phyloP scores from a whole-genome alignment of 2,113 vertebrate genomes.

The Xiphophorus hellerii region DNA sequence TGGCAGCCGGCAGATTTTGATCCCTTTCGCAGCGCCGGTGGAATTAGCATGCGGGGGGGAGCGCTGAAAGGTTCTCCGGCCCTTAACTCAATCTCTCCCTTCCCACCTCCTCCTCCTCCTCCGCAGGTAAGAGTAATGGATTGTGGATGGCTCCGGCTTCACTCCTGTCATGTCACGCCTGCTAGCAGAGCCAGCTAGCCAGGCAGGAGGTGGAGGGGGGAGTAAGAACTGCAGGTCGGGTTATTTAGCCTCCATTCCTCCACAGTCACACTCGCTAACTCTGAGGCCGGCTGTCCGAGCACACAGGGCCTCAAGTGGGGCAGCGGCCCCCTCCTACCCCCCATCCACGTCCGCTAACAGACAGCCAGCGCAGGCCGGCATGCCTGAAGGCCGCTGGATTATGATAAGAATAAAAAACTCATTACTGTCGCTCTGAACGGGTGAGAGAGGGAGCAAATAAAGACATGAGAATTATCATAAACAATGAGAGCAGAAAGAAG shows the following conservation, averaged over 20 bases:
- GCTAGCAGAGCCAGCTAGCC: constrained; percentile 48
- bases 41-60: constrained; percentile 73
- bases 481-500: constrained; percentile 11
- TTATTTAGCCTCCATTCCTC: constrained; percentile 65
- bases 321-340: constrained; percentile 55
- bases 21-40: constrained; percentile 47
- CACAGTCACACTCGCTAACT: constrained; percentile 69
- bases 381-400: constrained; percentile 62
- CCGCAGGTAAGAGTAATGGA: constrained; percentile 75
- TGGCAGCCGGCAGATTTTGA: constrained; percentile 61
- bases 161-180: constrained; percentile 62
- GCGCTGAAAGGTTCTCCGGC: constrained; percentile 66
- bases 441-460: constrained; percentile 9
- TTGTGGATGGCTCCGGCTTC: constrained; percentile 62
- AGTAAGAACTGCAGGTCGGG: constrained; percentile 41
- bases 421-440: constrained; percentile 12
- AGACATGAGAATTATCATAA: constrained; percentile 5
- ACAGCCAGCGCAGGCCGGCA: constrained; percentile 41
- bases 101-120: constrained; percentile 38
- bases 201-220: constrained; percentile 16
- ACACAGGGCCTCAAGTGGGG: constrained; percentile 59
- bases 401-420: neutral
- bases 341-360: constrained; percentile 45
- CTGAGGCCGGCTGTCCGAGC: constrained; percentile 66
- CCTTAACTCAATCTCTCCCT: constrained; percentile 60